phyloP scores from a whole-genome alignment of 2,888 invertebrate genomes.

The Xestoiulus laeticollis region DNA sequence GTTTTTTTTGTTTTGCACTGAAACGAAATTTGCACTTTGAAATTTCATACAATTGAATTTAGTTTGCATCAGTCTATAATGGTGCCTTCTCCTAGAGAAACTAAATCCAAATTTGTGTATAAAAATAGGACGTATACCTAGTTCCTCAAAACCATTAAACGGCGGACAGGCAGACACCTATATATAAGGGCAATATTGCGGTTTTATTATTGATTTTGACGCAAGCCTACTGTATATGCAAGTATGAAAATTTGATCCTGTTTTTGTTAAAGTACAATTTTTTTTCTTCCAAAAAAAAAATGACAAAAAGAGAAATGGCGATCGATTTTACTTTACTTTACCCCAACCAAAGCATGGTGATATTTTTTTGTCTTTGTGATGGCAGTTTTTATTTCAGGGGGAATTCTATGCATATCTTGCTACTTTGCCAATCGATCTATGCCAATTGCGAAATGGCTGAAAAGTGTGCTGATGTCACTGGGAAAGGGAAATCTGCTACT shows the following conservation, averaged over 20 bases:
- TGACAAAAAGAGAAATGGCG: slow-evolving; percentile 36
- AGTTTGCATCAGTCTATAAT: not conserved
- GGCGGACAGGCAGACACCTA: not conserved
- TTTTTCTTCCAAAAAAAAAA: slow-evolving; percentile 7
- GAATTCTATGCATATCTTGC: slow-evolving; percentile 41
- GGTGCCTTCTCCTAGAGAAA: not conserved
- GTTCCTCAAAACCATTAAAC: not conserved
- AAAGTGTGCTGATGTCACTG: not conserved
- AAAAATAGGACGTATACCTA: not conserved
- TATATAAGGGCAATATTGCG: not conserved
- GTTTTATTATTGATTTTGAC: not conserved
- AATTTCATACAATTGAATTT: not conserved
- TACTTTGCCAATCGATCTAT: slow-evolving; percentile 46
- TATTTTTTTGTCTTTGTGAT: not conserved
- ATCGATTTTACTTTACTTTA: slow-evolving; percentile 47
- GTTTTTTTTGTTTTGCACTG: too few relatives aligned
- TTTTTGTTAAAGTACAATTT: slow-evolving; percentile 30
- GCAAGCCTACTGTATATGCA: not conserved
- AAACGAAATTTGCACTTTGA: not conserved
- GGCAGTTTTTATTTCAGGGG: slow-evolving; percentile 42
- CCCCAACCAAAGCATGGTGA: slow-evolving; percentile 36
- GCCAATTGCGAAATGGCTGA: slow-evolving; percentile 43
- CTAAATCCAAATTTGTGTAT: not conserved
- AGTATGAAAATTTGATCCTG: slow-evolving; percentile 47
- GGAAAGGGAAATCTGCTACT: slow-evolving; percentile 42